Evolutionary conservation across 2,888 invertebrate genomes (phyloP), one percentile per base, ranked within the genome.

Genomic region (Dinocampus coccinellae): DNA sequence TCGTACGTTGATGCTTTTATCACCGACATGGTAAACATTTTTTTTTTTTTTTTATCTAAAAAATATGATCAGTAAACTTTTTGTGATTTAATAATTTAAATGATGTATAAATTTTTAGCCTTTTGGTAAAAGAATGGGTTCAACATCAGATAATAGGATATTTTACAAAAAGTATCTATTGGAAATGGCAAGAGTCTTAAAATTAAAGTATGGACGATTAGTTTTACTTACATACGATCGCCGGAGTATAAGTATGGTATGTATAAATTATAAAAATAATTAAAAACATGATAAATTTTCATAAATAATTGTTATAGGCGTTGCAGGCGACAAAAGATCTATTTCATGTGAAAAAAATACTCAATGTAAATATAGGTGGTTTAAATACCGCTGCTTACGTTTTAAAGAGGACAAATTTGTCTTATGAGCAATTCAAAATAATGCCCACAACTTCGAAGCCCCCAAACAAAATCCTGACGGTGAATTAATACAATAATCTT

Each of bases 51-150:
- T 29, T 64, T 10, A 26, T 60, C 60, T 29, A 16, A 60, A 22
- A 53, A 10, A 57, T 20, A 0, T 42, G 6, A 53, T 58, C 29
- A 1, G 42, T 11, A 24, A 11, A 0, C 29, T 11, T 13, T 22
- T 11, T 9, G 16, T 26, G 60, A 55, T n/a, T n/a, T n/a, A n/a
- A n/a, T 63, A 16, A 39, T 22, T 20, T 11, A 47, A 20, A 13
- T 39, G 0, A 20, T 62, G 58, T 13, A 63, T 61, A 63, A 60
- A 53, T 61, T 78, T 77, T 7, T 79, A 90, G 90, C 91, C 90
- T 4, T 91, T 90, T 84, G 91, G 91, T 10, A 89, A 89, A 79
- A 83, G 91, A 75, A 88, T 89, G 69, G 91, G 91, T 4, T 87
- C 87, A 9, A 89, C 87, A 78, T 76, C 77, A 3, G 88, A 89